Base-by-base conservation (phyloP, 2,888 invertebrate genomes). In the Agriotes lineatus region DNA sequence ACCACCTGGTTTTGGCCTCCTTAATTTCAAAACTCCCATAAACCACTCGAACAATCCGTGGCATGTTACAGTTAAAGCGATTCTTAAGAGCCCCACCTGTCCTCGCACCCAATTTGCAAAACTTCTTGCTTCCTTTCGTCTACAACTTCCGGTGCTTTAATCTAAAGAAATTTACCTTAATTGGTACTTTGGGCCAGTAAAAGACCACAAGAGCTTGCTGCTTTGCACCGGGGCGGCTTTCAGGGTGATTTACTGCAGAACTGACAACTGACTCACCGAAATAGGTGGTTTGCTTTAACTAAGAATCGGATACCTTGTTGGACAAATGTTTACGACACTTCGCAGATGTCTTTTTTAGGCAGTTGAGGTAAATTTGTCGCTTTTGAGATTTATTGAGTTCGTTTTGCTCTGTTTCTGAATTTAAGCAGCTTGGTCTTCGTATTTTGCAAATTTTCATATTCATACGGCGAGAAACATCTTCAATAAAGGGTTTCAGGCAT, bases 1-100 rank as follows among this genome's bases (percentile, higher is more conserved):
- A 72, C 76, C 77, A 77, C 77, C 77, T 77, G 77, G 77, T 74
- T 74, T 76, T 73, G 45, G 44, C 67, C 68, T 70, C 68, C 71
- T 70, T 67, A 67, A 69, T 73, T 68, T 67, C 59, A 63, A 70
- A 67, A 66, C 57, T 25, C 60, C 70, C 74, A 76, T 77, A 76
- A 77, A 77, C 73, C 76, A 76, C 75, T 76, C 63, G 42, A 69
- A 69, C 67, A 64, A 63, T 50, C 37, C 25, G 30, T 67, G 42
- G 54, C 56, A 68, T 72, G 68, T 64, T 73, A 70, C 69, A 72
- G 35, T 77, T 69, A 69, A 70, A 70, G 67, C 69, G 71, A 72
- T 75, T 74, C 74, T 76, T 73, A 74, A 75, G 71, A 66, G 67
- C 45, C 71, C 67, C 76, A 77, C 77, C 77, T 77, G 77, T 72